These are phyloP conservation scores for Tribolium castaneum DNA, from an alignment of 1,140 invertebrate genomes.

Conservation along the genomic window DNA sequence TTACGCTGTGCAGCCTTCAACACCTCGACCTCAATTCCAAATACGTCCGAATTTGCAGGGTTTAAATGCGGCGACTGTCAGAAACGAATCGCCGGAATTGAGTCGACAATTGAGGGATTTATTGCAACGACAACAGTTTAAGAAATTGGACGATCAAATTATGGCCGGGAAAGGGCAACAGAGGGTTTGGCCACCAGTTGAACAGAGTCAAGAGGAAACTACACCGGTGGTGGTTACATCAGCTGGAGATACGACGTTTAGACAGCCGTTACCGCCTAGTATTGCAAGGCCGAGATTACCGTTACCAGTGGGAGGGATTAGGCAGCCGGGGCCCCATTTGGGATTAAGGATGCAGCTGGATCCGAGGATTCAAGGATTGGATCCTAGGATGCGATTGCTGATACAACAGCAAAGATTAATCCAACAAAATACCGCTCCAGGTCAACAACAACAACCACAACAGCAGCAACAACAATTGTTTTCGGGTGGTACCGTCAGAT, in stretches of 20 bases:
- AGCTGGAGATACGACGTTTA: slow-evolving; percentile 66
- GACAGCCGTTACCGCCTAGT: slow-evolving; percentile 70
- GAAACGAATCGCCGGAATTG: slow-evolving; percentile 66
- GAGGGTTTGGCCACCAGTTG: slow-evolving; percentile 59
- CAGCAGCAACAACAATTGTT: slow-evolving; percentile 51
- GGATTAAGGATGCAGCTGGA: slow-evolving; percentile 56
- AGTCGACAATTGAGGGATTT: slow-evolving; percentile 84
- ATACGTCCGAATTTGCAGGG: slow-evolving; percentile 58
- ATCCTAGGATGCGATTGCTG: slow-evolving; percentile 66
- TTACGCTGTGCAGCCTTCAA: slow-evolving; percentile 67
- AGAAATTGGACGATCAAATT: slow-evolving; percentile 59
- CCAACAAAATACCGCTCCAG: slow-evolving; percentile 51
- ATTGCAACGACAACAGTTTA: slow-evolving; percentile 75
- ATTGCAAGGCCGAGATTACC: slow-evolving; percentile 65
- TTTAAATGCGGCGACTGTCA: slow-evolving; percentile 27
- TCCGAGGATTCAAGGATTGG: slow-evolving; percentile 64
- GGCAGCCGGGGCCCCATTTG: slow-evolving; percentile 45
- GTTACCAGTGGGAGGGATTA: slow-evolving; percentile 48
- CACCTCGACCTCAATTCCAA: slow-evolving; percentile 67
- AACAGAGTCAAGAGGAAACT: slow-evolving; percentile 48
- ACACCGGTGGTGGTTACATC: slow-evolving; percentile 49
- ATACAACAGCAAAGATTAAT: slow-evolving; percentile 63
- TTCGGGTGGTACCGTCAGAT: slow-evolving; percentile 39
- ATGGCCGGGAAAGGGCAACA: slow-evolving; percentile 57
- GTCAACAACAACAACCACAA: slow-evolving; percentile 51